These are phyloP conservation scores for Semnornis frantzii DNA, from an alignment of 2,113 vertebrate species.

Conservation along the genomic window DNA sequence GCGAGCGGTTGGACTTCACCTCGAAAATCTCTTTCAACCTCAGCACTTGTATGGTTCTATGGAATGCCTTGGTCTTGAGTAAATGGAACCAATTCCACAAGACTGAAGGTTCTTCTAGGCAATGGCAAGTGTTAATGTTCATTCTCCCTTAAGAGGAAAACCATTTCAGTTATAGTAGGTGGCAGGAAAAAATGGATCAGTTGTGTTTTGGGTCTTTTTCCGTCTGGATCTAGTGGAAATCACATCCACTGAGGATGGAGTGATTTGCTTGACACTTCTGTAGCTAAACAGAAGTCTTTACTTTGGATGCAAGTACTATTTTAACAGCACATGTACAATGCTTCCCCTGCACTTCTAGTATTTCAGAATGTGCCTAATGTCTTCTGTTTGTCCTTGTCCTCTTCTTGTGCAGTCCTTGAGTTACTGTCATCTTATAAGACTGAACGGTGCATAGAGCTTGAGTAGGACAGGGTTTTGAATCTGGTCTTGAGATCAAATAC, in stretches of 20 bases:
- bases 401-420: neutral
- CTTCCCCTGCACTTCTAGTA: neutral
- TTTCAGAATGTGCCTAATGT: neutral
- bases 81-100: neutral
- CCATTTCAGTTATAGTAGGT: constrained; percentile 31
- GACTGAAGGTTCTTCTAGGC: neutral
- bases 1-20: no score
- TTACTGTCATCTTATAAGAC: neutral
- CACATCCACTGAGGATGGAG: constrained; percentile 11
- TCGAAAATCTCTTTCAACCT: no score
- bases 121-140: neutral
- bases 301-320: constrained; percentile 8
- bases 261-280: constrained; percentile 43
- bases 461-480: neutral
- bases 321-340: neutral
- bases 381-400: neutral
- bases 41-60: no score
- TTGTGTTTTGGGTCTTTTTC: constrained; percentile 48
- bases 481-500: neutral
- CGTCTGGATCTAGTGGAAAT: constrained; percentile 38
- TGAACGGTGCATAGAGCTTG: neutral
- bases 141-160: neutral
- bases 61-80: neutral
- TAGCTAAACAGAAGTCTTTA: constrained; percentile 29
- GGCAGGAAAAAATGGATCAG: constrained; percentile 49